Base-by-base conservation (phyloP, 2,888 invertebrate species). In the Hyppa rectilinea region DNA sequence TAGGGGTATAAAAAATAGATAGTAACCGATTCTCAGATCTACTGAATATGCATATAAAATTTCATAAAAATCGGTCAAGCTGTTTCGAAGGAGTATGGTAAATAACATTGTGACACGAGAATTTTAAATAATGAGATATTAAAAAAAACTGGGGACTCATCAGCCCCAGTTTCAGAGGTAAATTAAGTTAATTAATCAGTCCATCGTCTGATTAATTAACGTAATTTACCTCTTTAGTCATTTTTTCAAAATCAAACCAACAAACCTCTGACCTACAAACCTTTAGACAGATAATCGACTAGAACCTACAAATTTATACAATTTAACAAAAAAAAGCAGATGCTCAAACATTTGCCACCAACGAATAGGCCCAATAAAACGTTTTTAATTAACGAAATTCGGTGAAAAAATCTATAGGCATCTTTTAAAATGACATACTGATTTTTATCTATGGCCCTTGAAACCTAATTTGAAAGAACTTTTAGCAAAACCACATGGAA, bases 301-400 rank as follows among this genome's bases (percentile, higher is more conserved):
- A 26, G 7, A 40, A 29, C 34, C 23, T 12, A 43, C 20, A 61
- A 38, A 29, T 40, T 14, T 43, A 26, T 34, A 34, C 49, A 26
- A 59, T 68, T 64, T 40, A 59, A 50, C 43, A 67, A 71, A 77
- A 78, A 77, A 71, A 73, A 65, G 76, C 85, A 84, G 75, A 81
- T 84, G 83, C 66, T 64, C 26, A 70, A 71, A 66, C 73, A 69
- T 81, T 80, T 75, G 74, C 83, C 78, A 85, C 85, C 83, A 84
- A 79, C 81, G 81, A 79, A 73, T 69, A 79, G 53, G 55, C n/a
- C 38, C 60, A 64, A 75, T 81, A 83, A 80, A 83, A 81, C 65
- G 62, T 76, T 85, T 84, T 81, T 85, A 85, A 84, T 85, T 83
- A 85, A 81, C 72, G 53, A 78, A 85, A 67, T 72, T 68, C 58